Conservation (phyloP, 2,797 vertebrate genomes). For the Oreortyx pictus region DNA sequence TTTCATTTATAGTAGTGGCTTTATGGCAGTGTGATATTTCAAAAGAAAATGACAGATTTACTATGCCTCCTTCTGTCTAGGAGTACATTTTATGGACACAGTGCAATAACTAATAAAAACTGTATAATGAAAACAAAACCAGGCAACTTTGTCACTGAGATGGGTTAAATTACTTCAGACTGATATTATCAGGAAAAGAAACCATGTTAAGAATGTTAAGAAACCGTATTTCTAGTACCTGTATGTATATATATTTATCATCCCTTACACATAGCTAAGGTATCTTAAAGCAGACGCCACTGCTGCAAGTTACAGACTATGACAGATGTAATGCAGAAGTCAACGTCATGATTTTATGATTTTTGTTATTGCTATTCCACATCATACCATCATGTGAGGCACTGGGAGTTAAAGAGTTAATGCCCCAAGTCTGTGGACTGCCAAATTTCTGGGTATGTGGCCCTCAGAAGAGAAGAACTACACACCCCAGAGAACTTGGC, state of each 20-base stretch:
- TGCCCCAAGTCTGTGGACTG: no score
- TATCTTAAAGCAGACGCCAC: background rate
- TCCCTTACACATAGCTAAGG: background rate
- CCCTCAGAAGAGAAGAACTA: no score
- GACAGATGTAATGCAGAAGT: background rate
- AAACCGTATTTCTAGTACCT: background rate
- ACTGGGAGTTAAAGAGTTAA: no score
- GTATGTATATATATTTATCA: background rate
- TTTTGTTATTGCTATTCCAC: no score
- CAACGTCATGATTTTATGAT: background rate
- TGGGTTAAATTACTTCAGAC: background rate
- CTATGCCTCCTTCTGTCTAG: constrained; percentile 16
- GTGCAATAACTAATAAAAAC: constrained; percentile 42
- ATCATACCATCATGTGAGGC: no score
- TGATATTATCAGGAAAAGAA: background rate
- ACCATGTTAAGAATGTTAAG: background rate
- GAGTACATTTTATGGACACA: constrained; percentile 36
- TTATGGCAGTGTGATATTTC: constrained; percentile 29
- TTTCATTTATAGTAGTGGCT: background rate
- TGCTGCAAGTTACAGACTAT: background rate
- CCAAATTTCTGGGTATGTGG: no score
- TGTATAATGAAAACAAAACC: background rate
- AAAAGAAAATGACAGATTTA: constrained; percentile 48
- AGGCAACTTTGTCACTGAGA: background rate
- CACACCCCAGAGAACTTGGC: no score